Base-by-base conservation (phyloP, 2,888 invertebrate species). In the Steinernema hermaphroditum region DNA sequence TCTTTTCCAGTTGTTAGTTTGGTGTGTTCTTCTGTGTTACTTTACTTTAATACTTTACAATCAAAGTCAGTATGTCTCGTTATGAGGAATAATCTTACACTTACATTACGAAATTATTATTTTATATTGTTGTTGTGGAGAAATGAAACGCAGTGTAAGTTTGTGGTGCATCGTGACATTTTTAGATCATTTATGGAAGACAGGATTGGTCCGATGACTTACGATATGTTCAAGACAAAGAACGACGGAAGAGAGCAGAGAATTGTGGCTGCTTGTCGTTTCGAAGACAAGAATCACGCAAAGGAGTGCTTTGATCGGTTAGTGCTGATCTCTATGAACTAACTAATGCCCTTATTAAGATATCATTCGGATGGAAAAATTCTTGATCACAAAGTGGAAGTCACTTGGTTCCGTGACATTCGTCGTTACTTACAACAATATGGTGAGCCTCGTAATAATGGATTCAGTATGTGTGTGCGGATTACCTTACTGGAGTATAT, bases 181-280 rank as follows among this genome's bases (percentile, higher is more conserved):
- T 85, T 77, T 75, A 85, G 85, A 72, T 82, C 82, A 24, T 85
- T 79, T 75, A 83, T 85, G 76, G 82, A 82, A 29, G 81, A 85
- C 37, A 77, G 82, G 46, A 76, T 83, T 34, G 86, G 86, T 4
- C 74, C 79, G 1, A 80, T 84, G 70, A 78, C 81, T 24, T 83
- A 84, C 76, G 86, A 86, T 73, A 86, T 86, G 74, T 78, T 82
- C 68, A 86, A 86, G 73, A 34, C 74, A 4, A 76, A 80, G 6
- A 78, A 75, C 22, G 85, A 86, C 73, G 69, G 79, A n/a, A 44
- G 43, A 9, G 75, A 77, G 16, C 75, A n/a, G n/a, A n/a, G n/a
- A n/a, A n/a, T 84, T 41, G 85, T 83, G 70, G 81, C 85, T 37
- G 86, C 86, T 0, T 79, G 86, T 9, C 78, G 86, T 19, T 86